Evolutionary conservation across 2,797 vertebrate species (phyloP).

Genomic region (Siniperca scherzeri): DNA sequence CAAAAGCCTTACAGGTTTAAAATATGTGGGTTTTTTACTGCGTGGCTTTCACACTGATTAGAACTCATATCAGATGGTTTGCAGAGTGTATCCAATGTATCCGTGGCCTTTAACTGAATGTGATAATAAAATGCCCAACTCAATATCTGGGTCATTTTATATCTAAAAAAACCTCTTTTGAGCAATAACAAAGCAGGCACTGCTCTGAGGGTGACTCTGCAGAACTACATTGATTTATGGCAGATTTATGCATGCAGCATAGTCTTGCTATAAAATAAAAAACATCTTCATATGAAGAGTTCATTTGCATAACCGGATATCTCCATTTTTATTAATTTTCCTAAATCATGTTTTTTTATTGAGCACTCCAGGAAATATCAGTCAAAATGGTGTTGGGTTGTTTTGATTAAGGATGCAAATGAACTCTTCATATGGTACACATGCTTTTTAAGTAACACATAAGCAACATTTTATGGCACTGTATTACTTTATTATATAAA

Average conservation of each 20-base stretch:
- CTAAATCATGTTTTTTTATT: too few species aligned
- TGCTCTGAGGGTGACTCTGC: conserved; percentile 13
- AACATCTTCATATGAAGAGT: background rate
- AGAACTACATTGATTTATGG: background rate
- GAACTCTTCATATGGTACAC: background rate
- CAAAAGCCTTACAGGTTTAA: conserved; percentile 6
- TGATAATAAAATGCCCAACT: conserved; percentile 29
- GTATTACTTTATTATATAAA: background rate
- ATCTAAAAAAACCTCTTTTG: conserved; percentile 34
- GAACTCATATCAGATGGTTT: conserved; percentile 12
- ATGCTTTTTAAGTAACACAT: background rate
- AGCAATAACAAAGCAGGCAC: conserved; percentile 1
- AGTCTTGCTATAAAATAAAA: conserved; percentile 1
- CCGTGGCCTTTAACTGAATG: background rate
- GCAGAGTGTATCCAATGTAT: background rate
- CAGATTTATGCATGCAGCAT: background rate
- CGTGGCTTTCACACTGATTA: conserved; percentile 14
- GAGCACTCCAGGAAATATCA: too few species aligned
- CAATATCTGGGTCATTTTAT: conserved; percentile 37
- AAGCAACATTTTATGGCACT: background rate
- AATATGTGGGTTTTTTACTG: background rate
- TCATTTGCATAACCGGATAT: too few species aligned
- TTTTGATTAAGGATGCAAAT: too few species aligned
- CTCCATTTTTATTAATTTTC: too few species aligned
- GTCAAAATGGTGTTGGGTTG: background rate